Percentiles rank a stretch among this genome's conserved stretches.
Evolutionary conservation across 2,113 vertebrate genomes (phyloP).

Genomic region (Miniopterus natalensis): DNA sequence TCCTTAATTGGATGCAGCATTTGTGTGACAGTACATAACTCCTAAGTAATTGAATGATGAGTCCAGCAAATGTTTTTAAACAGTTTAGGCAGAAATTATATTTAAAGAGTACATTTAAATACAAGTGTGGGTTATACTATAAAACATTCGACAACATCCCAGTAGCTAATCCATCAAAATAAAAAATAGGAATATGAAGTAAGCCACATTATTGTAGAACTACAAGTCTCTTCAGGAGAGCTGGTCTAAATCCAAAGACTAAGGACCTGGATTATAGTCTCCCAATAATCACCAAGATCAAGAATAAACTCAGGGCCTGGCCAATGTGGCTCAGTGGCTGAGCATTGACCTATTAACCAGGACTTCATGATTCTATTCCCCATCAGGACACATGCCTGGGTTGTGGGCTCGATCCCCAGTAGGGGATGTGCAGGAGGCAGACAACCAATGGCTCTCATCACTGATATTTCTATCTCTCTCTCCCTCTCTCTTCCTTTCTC

Average conservation of each 20-base stretch:
- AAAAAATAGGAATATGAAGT: not conserved
- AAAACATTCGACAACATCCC: slow-evolving; percentile 40
- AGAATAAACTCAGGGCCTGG: not conserved
- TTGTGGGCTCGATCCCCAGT: too few relatives aligned
- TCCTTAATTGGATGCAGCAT: not conserved
- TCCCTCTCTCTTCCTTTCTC: too few relatives aligned
- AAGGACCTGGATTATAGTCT: not conserved
- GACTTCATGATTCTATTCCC: too few relatives aligned
- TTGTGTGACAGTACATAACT: not conserved
- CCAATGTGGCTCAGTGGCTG: too few relatives aligned
- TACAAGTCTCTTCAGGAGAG: not conserved
- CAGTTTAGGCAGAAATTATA: slow-evolving; percentile 38
- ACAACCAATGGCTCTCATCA: too few relatives aligned
- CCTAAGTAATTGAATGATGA: slow-evolving; percentile 19
- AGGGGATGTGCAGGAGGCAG: too few relatives aligned
- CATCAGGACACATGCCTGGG: too few relatives aligned
- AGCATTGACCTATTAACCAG: too few relatives aligned
- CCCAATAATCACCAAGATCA: slow-evolving; percentile 30
- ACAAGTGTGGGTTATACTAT: not conserved
- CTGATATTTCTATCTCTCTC: too few relatives aligned
- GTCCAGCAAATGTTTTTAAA: slow-evolving; percentile 10
- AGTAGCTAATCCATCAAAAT: slow-evolving; percentile 62
- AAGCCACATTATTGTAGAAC: not conserved
- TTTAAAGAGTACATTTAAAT: slow-evolving; percentile 59
- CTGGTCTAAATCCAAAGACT: slow-evolving; percentile 8